Evolutionary conservation across 2,888 invertebrate genomes (phyloP).

Genomic region (Andrena bucephala): DNA sequence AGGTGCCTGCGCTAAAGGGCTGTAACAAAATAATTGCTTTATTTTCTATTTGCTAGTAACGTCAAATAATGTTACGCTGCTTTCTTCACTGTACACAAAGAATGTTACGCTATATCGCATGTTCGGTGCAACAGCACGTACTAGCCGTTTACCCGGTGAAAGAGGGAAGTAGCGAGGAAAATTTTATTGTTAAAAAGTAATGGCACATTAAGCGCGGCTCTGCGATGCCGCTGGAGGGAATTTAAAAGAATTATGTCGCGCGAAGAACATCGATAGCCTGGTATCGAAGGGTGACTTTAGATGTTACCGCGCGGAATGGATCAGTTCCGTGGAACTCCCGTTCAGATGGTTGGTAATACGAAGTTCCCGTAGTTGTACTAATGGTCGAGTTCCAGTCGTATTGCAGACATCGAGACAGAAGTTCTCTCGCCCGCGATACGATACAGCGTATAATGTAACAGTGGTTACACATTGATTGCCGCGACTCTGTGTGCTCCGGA

Average conservation of each 20-base stretch:
- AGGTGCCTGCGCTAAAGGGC: too few relatives aligned
- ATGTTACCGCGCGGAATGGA: slow-evolving; percentile 46
- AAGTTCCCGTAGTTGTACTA: slow-evolving; percentile 43
- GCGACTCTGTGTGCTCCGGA: slow-evolving; percentile 28
- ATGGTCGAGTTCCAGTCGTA: slow-evolving; percentile 30
- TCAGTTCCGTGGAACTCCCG: slow-evolving; percentile 24
- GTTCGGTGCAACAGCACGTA: not conserved
- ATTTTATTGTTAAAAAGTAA: slow-evolving; percentile 33
- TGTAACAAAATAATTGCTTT: not conserved
- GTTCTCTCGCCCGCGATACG: slow-evolving; percentile 12
- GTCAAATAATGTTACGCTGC: too few relatives aligned
- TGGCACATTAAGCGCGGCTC: not conserved
- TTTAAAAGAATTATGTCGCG: slow-evolving; percentile 42
- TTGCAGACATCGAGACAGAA: slow-evolving; percentile 35
- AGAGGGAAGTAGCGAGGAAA: not conserved
- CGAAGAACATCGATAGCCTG: slow-evolving; percentile 20
- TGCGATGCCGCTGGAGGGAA: slow-evolving; percentile 30
- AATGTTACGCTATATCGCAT: not conserved
- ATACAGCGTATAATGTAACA: slow-evolving; percentile 31
- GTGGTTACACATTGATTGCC: slow-evolving; percentile 39
- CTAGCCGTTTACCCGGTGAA: not conserved
- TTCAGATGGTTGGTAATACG: slow-evolving; percentile 22
- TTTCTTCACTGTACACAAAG: not conserved
- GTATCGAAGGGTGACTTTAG: slow-evolving; percentile 20
- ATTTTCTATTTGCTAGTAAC: not conserved